phyloP scores from a whole-genome alignment of 1,140 invertebrate species.

The Papilio helenus region DNA sequence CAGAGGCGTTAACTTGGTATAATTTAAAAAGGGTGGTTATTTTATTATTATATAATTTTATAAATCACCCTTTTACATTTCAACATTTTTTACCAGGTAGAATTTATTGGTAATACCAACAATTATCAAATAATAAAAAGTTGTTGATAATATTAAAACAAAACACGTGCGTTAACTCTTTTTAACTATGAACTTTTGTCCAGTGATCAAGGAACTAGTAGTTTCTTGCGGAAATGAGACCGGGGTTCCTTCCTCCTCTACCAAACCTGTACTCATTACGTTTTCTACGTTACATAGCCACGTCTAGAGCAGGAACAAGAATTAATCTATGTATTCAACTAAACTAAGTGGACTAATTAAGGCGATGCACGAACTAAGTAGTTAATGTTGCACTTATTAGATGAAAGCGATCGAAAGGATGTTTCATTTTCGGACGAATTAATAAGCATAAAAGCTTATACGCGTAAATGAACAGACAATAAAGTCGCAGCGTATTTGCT shows the following conservation, averaged over 20 bases:
- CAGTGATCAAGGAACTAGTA: background rate
- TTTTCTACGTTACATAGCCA: background rate
- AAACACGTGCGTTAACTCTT: background rate
- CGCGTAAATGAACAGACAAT: too few relatives aligned
- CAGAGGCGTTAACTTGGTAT: background rate
- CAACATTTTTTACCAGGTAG: too few relatives aligned
- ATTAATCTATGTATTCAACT: constrained; percentile 4
- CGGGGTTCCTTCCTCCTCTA: background rate
- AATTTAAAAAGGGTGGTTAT: background rate
- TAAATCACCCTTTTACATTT: background rate
- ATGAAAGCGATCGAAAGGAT: background rate
- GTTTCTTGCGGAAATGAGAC: constrained; percentile 3
- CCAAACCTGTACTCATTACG: background rate
- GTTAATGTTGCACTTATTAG: background rate
- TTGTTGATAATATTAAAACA: background rate
- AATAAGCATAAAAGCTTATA: too few relatives aligned
- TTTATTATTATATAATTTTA: background rate
- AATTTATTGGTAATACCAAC: too few relatives aligned
- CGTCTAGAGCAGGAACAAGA: background rate
- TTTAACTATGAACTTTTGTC: background rate
- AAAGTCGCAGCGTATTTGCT: too few relatives aligned
- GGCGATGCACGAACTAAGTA: background rate
- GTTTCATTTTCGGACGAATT: too few relatives aligned
- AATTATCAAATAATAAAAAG: too few relatives aligned
- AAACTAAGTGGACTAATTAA: background rate